These are phyloP conservation scores for Chromoteleia sp. DNA, from an alignment of 2,888 invertebrate species.

Conservation along the genomic window DNA sequence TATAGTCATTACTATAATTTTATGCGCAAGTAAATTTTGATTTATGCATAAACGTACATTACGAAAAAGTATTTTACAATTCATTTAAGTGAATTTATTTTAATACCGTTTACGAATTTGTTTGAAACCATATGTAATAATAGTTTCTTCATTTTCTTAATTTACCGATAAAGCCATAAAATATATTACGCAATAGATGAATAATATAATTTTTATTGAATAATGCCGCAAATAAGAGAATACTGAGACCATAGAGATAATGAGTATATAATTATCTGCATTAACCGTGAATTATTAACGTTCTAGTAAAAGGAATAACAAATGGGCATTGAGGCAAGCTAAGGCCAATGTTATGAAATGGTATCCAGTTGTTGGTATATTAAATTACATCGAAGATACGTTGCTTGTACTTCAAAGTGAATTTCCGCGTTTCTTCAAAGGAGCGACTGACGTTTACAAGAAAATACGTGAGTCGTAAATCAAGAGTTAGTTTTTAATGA, in stretches of 20 bases:
- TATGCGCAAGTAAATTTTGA: too few species aligned
- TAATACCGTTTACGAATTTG: too few species aligned
- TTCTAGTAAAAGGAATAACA: constrained; percentile 85
- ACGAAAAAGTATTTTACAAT: too few species aligned
- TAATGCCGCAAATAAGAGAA: constrained; percentile 6
- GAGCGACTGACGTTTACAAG: constrained; percentile 85
- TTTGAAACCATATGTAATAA: too few species aligned
- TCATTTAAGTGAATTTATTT: too few species aligned
- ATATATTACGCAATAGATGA: constrained; percentile 9
- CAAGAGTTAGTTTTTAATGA: constrained; percentile 35
- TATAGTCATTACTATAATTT: too few species aligned
- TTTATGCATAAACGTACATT: too few species aligned
- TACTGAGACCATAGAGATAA: constrained; percentile 10
- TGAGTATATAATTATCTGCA: constrained; percentile 25
- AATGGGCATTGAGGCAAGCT: constrained; percentile 86
- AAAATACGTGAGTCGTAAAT: constrained; percentile 85
- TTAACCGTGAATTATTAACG: constrained; percentile 46
- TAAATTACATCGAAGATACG: constrained; percentile 87
- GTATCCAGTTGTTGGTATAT: constrained; percentile 87
- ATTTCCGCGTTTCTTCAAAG: constrained; percentile 87
- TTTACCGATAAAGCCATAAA: background rate
- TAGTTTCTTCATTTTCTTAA: background rate
- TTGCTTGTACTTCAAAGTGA: constrained; percentile 85
- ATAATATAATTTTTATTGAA: constrained; percentile 20
- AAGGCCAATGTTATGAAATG: constrained; percentile 86